A percentile compares a stretch with the other conserved stretches of the same genome.
These are phyloP conservation scores for Stenurella melanura DNA, from an alignment of 2,888 invertebrate species.

Conservation along the genomic window DNA sequence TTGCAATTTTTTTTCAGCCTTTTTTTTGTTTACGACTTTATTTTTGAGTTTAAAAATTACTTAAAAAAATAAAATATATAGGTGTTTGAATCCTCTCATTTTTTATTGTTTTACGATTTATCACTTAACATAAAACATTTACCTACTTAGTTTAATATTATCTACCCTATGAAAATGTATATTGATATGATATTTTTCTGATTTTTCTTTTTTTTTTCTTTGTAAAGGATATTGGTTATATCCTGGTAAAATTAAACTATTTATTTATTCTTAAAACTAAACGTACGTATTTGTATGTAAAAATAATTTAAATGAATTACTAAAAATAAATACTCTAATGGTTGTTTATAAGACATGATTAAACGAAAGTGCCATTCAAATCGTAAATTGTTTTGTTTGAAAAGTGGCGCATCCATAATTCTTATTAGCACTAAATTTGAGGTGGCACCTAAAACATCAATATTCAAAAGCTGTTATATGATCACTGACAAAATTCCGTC, in stretches of 20 bases:
- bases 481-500: neutral
- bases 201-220: constrained; percentile 22
- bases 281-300: neutral
- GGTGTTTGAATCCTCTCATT: constrained; percentile 36
- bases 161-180: constrained; percentile 30
- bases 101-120: constrained; percentile 40
- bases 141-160: constrained; percentile 35
- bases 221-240: neutral
- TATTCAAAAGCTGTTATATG: constrained; percentile 10
- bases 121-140: constrained; percentile 43
- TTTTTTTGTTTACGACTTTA: constrained; percentile 34
- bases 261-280: constrained; percentile 8
- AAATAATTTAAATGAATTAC: neutral
- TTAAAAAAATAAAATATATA: constrained; percentile 49
- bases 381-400: neutral
- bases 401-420: neutral
- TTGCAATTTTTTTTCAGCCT: constrained; percentile 43
- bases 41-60: constrained; percentile 26
- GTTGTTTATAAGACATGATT: neutral
- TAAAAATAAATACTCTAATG: neutral
- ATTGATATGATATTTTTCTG: constrained; percentile 43
- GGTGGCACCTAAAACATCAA: neutral
- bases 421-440: neutral
- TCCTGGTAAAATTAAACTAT: constrained; percentile 1
- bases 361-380: neutral